These are phyloP conservation scores for Drosophila recens DNA, from an alignment of 2,888 invertebrate species.

Conservation along the genomic window DNA sequence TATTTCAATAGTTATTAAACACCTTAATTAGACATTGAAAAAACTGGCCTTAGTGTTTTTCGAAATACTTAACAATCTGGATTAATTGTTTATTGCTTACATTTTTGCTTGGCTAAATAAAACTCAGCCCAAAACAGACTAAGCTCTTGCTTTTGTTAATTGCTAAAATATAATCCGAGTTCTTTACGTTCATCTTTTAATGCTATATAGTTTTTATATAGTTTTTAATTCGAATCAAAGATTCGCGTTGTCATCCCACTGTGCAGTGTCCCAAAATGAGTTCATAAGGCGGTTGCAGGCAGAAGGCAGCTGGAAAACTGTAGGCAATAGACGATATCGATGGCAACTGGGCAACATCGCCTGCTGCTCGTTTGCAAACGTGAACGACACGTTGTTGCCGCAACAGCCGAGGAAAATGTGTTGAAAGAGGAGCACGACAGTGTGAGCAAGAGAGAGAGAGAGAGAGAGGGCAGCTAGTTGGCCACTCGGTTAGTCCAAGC, in stretches of 20 bases:
- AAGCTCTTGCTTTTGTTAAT: no score
- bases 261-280: constrained; percentile 62
- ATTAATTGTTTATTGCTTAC: background rate
- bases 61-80: background rate
- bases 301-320: constrained; percentile 14
- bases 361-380: constrained; percentile 51
- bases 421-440: constrained; percentile 2
- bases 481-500: constrained; percentile 25
- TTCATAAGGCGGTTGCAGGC: constrained; percentile 58
- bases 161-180: no score
- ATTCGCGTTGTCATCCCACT: constrained; percentile 39
- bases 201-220: background rate
- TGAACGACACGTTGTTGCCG: constrained; percentile 44
- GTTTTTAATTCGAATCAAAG: no score
- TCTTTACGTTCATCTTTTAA: background rate
- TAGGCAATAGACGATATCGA: constrained; percentile 56
- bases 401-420: constrained; percentile 8
- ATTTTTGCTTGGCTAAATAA: background rate
- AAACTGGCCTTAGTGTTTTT: no score
- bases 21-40: no score
- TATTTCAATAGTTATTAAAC: no score
- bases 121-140: background rate
- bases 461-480: constrained; percentile 26
- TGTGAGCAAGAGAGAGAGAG: background rate
- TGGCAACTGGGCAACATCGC: constrained; percentile 38